Evolutionary conservation across 2,888 invertebrate genomes (phyloP), one percentile per base, ranked within the genome.

Genomic region (Ephialtes manifestator): DNA sequence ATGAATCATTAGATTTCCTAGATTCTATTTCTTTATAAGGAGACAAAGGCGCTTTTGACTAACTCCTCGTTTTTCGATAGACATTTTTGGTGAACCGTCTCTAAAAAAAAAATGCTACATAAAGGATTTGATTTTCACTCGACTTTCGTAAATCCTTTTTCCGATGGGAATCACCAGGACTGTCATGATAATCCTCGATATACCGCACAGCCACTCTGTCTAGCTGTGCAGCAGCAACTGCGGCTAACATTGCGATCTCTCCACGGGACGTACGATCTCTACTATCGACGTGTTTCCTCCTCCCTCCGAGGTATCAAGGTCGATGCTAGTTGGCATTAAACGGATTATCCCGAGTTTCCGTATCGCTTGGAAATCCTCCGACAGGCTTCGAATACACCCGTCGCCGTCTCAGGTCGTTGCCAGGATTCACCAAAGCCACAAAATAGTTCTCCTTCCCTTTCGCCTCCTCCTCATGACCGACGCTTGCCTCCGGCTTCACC

Each of bases 301-400:
- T 67, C 48, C 24, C 31, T 20, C 31, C 43, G 28, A 35, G 68
- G 67, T 43, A 71, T 65, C 71, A 81, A 48, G 48, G 51, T 31
- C 43, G 74, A 35, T 20, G 31, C 48, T 43, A 58, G 28, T 18
- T 35, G 71, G 82, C 79, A 83, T 80, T 86, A 85, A 85, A 83
- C 70, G 86, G 82, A 86, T 86, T 85, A 83, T 82, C 82, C 46
- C 28, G 71, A 65, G 63, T 77, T 82, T 82, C 55, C 63, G 81
- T 24, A 76, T 70, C 77, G 82, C 24, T 51, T 39, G 43, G 65
- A 74, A 75, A 83, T 86, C 74, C 72, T 43, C 51, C 60, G 71
- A 11, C 20, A 53, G 28, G 53, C 46, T 63, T 81, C 51, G 60
- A 60, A 39, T 46, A 31, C 55, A 65, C 18, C 35, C 39, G 13